These are phyloP conservation scores for Euplagia quadripunctaria DNA, from an alignment of 2,888 invertebrate genomes.

Conservation along the genomic window DNA sequence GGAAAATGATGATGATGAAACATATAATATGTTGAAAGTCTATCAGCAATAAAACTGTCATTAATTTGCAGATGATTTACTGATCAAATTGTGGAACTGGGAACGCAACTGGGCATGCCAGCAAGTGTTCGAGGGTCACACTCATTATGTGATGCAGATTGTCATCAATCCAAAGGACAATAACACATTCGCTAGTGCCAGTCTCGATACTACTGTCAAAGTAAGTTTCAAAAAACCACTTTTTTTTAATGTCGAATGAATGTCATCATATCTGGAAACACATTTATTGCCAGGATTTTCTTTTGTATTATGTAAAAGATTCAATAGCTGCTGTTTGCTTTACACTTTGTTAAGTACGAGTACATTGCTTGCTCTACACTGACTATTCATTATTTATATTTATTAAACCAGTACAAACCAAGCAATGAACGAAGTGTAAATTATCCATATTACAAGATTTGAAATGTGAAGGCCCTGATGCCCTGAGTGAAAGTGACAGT, in stretches of 20 bases:
- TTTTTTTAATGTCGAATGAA: no score
- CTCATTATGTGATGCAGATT: conserved; percentile 99
- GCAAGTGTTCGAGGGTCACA: conserved; percentile 99
- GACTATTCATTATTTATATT: no score
- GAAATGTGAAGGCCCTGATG: neutral
- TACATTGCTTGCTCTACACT: no score
- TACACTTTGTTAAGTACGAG: no score
- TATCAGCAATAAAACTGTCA: neutral
- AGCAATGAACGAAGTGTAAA: neutral
- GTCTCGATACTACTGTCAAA: conserved; percentile 98
- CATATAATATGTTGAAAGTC: neutral
- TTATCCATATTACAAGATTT: neutral
- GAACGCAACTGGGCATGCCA: conserved; percentile 99
- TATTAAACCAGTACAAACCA: neutral
- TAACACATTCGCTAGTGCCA: conserved; percentile 99
- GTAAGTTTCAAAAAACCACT: conserved; percentile 47
- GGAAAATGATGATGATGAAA: neutral
- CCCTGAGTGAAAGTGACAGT: no score
- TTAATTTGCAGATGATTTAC: conserved; percentile 94
- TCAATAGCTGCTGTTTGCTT: no score
- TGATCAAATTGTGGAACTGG: conserved; percentile 99
- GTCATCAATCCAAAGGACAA: conserved; percentile 99
- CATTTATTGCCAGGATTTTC: no score
- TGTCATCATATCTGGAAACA: no score
- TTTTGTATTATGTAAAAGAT: no score